A percentile compares a stretch with the other conserved stretches of the same genome.
phyloP scores from a whole-genome alignment of 2,797 vertebrate species.

The Iguana delicatissima region DNA sequence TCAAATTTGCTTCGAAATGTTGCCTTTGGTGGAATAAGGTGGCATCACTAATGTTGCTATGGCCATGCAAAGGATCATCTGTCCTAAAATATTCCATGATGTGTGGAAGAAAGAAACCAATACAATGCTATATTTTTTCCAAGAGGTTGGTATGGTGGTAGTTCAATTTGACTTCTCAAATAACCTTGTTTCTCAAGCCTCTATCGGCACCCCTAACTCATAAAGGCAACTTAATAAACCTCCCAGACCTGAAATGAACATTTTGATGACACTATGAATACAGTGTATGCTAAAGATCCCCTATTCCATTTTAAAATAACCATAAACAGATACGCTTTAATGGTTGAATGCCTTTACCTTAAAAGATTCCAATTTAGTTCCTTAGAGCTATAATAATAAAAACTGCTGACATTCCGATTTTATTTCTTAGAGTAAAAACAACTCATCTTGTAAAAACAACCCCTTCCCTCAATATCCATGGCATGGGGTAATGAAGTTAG shows the following conservation, averaged over 20 bases:
- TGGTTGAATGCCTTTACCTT: conserved; percentile 78
- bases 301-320: conserved; percentile 76
- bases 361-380: conserved; percentile 78
- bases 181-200: conserved; percentile 69
- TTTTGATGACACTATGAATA: conserved; percentile 76
- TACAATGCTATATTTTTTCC: conserved; percentile 42
- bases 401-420: conserved; percentile 76
- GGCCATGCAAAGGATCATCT: not conserved
- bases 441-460: conserved; percentile 46
- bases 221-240: conserved; percentile 75
- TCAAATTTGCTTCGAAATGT: not conserved
- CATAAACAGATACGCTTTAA: conserved; percentile 78
- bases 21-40: conserved; percentile 49
- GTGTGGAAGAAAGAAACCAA: conserved; percentile 49
- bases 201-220: conserved; percentile 50
- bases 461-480: conserved; percentile 42
- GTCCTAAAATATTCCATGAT: conserved; percentile 32
- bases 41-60: conserved; percentile 6
- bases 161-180: conserved; percentile 52
- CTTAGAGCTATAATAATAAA: conserved; percentile 77
- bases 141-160: conserved; percentile 22
- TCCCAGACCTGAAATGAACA: conserved; percentile 69
- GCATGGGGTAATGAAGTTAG: conserved; percentile 16
- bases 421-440: conserved; percentile 68
- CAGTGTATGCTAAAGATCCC: conserved; percentile 72